Base-by-base conservation (phyloP, 2,888 invertebrate genomes). In the Anarsia innoxiella region DNA sequence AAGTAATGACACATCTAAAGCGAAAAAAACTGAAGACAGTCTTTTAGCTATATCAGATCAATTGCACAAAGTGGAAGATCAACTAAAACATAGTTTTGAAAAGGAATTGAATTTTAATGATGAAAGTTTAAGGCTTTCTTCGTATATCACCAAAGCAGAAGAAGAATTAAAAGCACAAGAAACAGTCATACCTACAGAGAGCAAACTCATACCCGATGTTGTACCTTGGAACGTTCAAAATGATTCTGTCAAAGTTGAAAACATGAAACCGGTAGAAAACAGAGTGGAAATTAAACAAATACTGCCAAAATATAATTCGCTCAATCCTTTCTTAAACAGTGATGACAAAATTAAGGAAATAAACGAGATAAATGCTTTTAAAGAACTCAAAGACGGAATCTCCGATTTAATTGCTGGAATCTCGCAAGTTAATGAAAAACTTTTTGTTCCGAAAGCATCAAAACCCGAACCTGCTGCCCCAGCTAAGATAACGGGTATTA, bases 341-440 rank as follows among this genome's bases (percentile, higher is more conserved):
- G 72, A 76, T 35, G 66, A 71, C 36, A 75, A 68, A 61, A 56
- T 79, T 12, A 74, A 78, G 49, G 80, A 82, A 55, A 67, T 84
- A 2, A 75, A 75, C 46, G 83, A 77, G 62, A 80, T 82, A 13
- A 79, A 79, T 46, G 83, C 84, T 23, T 86, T 86, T 14, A 79
- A 78, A 57, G 86, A 86, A 60, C 56, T 86, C 11, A 83, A 85
- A 61, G 79, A 84, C 39, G 86, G 86, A 2, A 86, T 86, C 48
- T 82, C 83, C 16, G 84, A 86, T 53, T 65, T 86, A 44, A 77
- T 86, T 39, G 84, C 85, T 45, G 86, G 85, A 25, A 86, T 86
- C 55, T 70, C 84, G 16, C 78, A 84, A 53, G 85, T 86, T 0
- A 84, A 82, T 40, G 82, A 83, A 43, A 85, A 83, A 52, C 48